Base-by-base conservation (phyloP, 2,113 vertebrate genomes). In the Petromus typicus region DNA sequence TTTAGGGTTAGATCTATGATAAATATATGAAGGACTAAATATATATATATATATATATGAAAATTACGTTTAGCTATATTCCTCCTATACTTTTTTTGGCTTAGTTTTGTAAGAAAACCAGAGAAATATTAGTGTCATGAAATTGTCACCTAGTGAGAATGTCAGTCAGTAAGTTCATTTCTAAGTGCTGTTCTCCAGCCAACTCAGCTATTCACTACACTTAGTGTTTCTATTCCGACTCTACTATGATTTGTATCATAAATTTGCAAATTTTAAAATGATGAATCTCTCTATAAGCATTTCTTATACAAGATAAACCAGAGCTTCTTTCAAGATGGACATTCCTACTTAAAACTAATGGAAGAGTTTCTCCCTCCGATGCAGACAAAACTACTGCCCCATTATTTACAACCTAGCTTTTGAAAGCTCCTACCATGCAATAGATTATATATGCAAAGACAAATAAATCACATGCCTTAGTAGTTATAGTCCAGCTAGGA, bases 121-220 rank as follows among this genome's bases (percentile, higher is more conserved):
- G 25, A 7, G 43, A 37, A 30, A 4, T 56, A 34, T 16, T 11
- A 14, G 32, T 0, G 17, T 4, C 16, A 40, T 16, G 12, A 5
- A 57, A 37, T 48, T 9, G 20, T 3, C 3, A 18, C 0, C 0
- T n/a, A 9, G 4, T 37, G 63, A 84, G n/a, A 11, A 6, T 9
- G 23, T 14, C 14, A 66, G 37, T 23, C 40, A 32, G 0, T 10
- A 76, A 9, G 22, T 2, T 7, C 10, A 5, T 37, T 78, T 61
- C 23, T 16, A 45, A 7, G n/a, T 4, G 7, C 48, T 43, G 12
- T 84, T 40, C 2, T 10, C 25, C 40, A 81, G 12, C 2, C 12
- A 56, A 2, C n/a, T 71, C 23, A 79, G 3, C 4, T 22, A 12
- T 40, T 61, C 22, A 18, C n/a, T 86, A 40, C 25, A n/a, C 56